Conservation (phyloP, 2,797 vertebrate genomes). For the Menidia menidia region DNA sequence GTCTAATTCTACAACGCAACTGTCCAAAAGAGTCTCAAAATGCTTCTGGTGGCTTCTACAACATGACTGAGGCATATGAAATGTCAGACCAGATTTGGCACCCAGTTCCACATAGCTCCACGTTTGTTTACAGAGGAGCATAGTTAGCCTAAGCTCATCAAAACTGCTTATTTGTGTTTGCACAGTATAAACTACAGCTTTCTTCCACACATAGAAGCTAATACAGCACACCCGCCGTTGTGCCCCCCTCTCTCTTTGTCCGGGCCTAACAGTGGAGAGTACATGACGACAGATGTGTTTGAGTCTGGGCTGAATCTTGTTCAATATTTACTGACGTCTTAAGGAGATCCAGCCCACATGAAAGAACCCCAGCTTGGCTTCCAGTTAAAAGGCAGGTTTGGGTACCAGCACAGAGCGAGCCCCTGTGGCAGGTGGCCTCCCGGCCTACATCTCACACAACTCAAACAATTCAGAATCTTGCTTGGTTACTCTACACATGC, state of each 20-base stretch:
- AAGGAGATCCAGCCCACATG: constrained; percentile 80
- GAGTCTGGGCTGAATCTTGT: constrained; percentile 76
- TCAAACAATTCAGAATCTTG: constrained; percentile 69
- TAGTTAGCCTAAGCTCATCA: constrained; percentile 72
- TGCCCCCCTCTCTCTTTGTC: constrained; percentile 42
- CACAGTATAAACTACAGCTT: constrained; percentile 73
- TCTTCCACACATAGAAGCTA: constrained; percentile 70
- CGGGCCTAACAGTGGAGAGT: constrained; percentile 57
- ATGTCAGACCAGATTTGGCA: constrained; percentile 61
- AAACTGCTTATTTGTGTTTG: constrained; percentile 76
- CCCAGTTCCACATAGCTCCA: constrained; percentile 44
- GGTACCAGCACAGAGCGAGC: constrained; percentile 66
- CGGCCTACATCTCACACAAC: constrained; percentile 64
- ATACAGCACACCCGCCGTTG: constrained; percentile 66
- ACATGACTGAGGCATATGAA: constrained; percentile 73
- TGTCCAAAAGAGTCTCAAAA: constrained; percentile 65
- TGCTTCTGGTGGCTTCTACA: constrained; percentile 64
- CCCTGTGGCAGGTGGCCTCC: constrained; percentile 78
- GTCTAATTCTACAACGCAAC: constrained; percentile 65
- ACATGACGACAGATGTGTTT: constrained; percentile 81
- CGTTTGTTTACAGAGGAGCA: constrained; percentile 70
- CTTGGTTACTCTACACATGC: constrained; percentile 70
- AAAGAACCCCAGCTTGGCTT: constrained; percentile 78
- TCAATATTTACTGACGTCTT: constrained; percentile 81
- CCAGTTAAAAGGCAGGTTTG: constrained; percentile 75